Evolutionary conservation across 1,140 invertebrate species (phyloP).

Genomic region (Oncopodura yosiiana): DNA sequence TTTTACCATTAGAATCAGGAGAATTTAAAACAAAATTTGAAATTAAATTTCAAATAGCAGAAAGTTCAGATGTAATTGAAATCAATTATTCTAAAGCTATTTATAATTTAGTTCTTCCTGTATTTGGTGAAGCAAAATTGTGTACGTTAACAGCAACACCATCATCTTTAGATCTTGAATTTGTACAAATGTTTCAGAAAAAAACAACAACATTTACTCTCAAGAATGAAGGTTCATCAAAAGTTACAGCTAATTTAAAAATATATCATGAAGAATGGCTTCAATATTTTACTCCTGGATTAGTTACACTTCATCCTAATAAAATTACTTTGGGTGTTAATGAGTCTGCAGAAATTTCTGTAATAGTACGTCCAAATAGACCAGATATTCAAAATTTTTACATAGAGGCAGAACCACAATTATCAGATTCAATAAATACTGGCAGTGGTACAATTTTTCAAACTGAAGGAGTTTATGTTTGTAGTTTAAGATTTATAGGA

Average conservation of each 20-base stretch:
- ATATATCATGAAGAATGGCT: slow-evolving; percentile 16
- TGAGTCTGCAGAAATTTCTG: slow-evolving; percentile 4
- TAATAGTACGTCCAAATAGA: slow-evolving; percentile 1
- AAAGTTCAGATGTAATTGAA: no score
- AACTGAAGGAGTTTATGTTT: background rate
- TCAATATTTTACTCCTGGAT: background rate
- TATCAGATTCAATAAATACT: background rate
- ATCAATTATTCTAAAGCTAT: background rate
- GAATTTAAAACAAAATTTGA: background rate
- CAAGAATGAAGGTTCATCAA: slow-evolving; percentile 1
- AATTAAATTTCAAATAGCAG: slow-evolving; percentile 1
- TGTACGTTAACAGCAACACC: background rate
- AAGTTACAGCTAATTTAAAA: background rate
- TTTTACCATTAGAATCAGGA: background rate
- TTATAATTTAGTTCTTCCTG: background rate
- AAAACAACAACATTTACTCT: slow-evolving; percentile 5
- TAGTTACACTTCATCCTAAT: background rate
- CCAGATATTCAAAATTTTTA: slow-evolving; percentile 9
- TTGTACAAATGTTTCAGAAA: slow-evolving; percentile 10
- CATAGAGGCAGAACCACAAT: slow-evolving; percentile 1
- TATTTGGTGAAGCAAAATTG: background rate
- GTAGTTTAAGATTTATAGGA: slow-evolving; percentile 11
- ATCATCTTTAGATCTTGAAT: slow-evolving; percentile 4
- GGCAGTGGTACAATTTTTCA: background rate
- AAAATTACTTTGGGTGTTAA: background rate